Base-by-base conservation (phyloP, 2,113 vertebrate species). In the Halcyon malimbica region DNA sequence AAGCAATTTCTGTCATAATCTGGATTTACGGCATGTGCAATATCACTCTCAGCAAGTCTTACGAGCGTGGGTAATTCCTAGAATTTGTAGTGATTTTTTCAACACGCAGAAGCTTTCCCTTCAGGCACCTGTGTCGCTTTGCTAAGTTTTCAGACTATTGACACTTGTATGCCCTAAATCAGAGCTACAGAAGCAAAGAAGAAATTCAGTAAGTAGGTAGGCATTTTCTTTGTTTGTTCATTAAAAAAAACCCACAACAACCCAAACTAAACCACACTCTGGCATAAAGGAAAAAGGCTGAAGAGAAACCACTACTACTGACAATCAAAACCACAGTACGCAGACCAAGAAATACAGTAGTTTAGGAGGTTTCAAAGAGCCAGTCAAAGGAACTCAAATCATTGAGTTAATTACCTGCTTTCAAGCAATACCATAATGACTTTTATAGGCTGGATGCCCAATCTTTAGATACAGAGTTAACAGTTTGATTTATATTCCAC, bases 21-120 rank as follows among this genome's bases (percentile, higher is more conserved):
- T 77, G 73, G 41, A 64, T 29, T 37, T n/a, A 18, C 6, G 46
- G 73, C 56, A n/a, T 0, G 1, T 31, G 60, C 62, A 81, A 2
- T 13, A 74, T 16, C 76, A 57, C 44, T 53, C 69, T 31, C 80
- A 77, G 68, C 63, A 59, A 53, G 26, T 16, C 44, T 71, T 41
- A 21, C 0, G 1, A 74, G 69, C 29, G 21, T 1, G 10, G 53
- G 2, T 4, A 46, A 19, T 46, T 56, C 71, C 68, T 37, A 8
- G 3, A n/a, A 80, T 48, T 3, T 50, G 17, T 24, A 87, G 14
- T 5, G 50, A 33, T 7, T 20, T 81, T 59, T 35, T 75, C 64
- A 65, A 64, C 9, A 15, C 0, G 10, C 23, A 54, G 51, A 14
- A 50, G 60, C 70, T 15, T 17, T 82, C n/a, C 60, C 60, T 57